phyloP scores from a whole-genome alignment of 2,797 vertebrate genomes.

The Microctenopoma steveboyesi region DNA sequence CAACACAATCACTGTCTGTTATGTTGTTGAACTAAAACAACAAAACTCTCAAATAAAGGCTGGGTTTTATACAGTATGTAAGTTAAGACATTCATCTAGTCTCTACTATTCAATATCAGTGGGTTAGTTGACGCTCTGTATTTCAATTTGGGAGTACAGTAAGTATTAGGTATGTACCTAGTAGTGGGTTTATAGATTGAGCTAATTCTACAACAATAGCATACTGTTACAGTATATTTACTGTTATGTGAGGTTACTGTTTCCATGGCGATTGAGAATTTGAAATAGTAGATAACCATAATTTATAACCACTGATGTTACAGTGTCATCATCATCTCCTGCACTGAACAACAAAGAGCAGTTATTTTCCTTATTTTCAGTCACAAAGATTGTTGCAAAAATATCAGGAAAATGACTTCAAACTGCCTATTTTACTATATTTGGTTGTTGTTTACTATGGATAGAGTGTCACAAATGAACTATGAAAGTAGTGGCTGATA shows the following conservation, averaged over 20 bases:
- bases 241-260: conserved; percentile 51
- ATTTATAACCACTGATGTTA: conserved; percentile 42
- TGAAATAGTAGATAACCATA: conserved; percentile 47
- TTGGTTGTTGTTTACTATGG: neutral
- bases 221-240: conserved; percentile 47
- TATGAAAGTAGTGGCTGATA: neutral
- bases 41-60: neutral
- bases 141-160: conserved; percentile 18
- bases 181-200: conserved; percentile 55
- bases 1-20: neutral
- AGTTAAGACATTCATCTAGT: conserved; percentile 1
- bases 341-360: conserved; percentile 9
- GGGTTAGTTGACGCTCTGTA: conserved; percentile 5
- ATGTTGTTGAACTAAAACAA: neutral
- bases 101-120: conserved; percentile 15
- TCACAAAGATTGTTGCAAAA: neutral
- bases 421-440: conserved; percentile 3
- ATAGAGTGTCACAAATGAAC: conserved; percentile 4
- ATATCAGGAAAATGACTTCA: neutral
- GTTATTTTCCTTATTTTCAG: neutral
- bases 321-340: conserved; percentile 30
- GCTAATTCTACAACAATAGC: conserved; percentile 51
- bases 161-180: conserved; percentile 30
- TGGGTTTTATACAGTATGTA: neutral
- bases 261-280: conserved; percentile 68